These are phyloP conservation scores for Merops nubicus DNA, from an alignment of 2,113 vertebrate species.

Conservation along the genomic window DNA sequence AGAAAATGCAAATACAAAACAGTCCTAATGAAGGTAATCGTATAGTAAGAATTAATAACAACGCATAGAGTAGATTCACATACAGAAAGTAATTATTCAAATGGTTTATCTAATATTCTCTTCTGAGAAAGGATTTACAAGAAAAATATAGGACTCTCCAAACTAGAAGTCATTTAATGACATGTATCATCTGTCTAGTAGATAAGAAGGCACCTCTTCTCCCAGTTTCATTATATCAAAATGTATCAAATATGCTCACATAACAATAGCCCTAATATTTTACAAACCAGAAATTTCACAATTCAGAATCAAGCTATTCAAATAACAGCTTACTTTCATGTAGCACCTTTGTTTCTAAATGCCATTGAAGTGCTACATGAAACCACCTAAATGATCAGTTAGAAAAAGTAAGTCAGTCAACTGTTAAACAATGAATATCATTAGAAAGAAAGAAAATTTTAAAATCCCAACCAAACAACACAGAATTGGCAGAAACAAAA, in stretches of 20 bases:
- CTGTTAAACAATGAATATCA: too few species aligned
- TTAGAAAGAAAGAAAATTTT: not conserved
- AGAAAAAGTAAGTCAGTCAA: too few species aligned
- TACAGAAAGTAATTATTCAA: not conserved
- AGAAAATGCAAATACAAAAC: not conserved
- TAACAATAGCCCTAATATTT: not conserved
- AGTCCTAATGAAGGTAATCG: not conserved
- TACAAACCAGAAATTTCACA: not conserved
- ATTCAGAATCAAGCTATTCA: not conserved
- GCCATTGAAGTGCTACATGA: not conserved
- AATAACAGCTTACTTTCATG: not conserved
- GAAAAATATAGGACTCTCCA: not conserved
- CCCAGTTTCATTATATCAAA: not conserved
- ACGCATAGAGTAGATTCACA: not conserved
- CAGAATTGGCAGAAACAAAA: not conserved
- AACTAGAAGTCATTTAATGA: not conserved
- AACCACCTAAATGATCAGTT: not conserved
- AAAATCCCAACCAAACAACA: not conserved
- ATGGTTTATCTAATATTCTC: not conserved
- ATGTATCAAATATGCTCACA: not conserved
- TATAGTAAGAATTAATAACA: not conserved
- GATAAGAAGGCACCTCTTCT: not conserved
- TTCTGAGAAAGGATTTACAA: not conserved
- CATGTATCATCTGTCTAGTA: not conserved
- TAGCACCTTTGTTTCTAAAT: not conserved